Evolutionary conservation across 2,113 vertebrate species (phyloP), one percentile per base, ranked within the genome.

Genomic region (Spheniscus mendiculus): DNA sequence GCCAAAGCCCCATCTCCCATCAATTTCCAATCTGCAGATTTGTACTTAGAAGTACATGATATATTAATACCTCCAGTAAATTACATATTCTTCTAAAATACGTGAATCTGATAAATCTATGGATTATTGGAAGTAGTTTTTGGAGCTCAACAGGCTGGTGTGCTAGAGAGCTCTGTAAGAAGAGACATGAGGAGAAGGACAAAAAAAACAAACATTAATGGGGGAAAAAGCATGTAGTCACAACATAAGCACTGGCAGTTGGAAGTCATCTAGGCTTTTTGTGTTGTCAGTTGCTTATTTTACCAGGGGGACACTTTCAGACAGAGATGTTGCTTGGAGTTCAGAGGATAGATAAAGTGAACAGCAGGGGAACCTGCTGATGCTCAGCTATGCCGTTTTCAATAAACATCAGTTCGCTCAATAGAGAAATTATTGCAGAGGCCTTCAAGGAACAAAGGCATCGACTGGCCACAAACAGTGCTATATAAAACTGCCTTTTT

Each of bases 391-490:
- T 91, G 86, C 95, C 84, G n/a, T 65, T 87, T 82, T 90, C 85
- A 69, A 58, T 92, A 73, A 96, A 82, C 70, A 78, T 86, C 92
- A 86, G 82, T 83, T 36, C 1, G 5, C 93, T 96, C 91, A 79
- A 89, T 55, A 94, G 73, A 90, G 87, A 96, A 97, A 70, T 89
- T 83, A 93, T 40, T 96, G 76, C 91, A 65, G 62, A 90, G 87
- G 80, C 77, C 92, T 91, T 92, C 47, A 62, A 94, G 86, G 62
- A 88, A 97, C 77, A 93, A 94, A 96, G 61, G 47, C 80, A 67
- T 69, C 0, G 1, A 26, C 62, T 77, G 55, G 67, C 79, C 76
- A 80, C 85, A 89, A 88, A 42, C 92, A 70, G 92, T 42, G 73
- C 84, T 84, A 32, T 73, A 67, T 85, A 83, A 94, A 94, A 34